Evolutionary conservation across 23 tunicate genomes (phyloP).

Genomic region (Corella eumyota): DNA sequence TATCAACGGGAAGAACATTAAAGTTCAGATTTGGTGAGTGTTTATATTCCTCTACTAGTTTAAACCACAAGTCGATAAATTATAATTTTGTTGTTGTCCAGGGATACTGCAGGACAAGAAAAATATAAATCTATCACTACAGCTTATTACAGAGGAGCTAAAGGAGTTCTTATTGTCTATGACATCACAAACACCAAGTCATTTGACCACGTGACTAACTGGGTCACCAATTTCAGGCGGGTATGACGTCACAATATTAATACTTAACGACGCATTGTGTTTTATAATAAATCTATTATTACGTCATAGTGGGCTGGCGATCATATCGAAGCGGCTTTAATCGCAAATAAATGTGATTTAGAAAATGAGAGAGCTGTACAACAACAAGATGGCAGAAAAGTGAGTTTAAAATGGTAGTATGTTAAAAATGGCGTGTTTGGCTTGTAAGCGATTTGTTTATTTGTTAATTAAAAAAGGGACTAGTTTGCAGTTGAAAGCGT

Average conservation of each 20-base stretch:
- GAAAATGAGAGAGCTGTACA: constrained; percentile 36
- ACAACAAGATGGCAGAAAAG: constrained; percentile 42
- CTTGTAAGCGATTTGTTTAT: no score
- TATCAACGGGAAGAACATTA: constrained; percentile 17
- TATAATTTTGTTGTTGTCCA: neutral
- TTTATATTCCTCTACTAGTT: neutral
- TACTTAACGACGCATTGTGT: neutral
- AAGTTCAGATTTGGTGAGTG: constrained; percentile 79
- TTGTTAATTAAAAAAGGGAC: no score
- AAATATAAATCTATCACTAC: constrained; percentile 60
- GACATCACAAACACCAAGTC: constrained; percentile 48
- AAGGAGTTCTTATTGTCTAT: constrained; percentile 55
- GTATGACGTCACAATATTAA: constrained; percentile 13
- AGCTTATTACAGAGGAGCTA: constrained; percentile 64
- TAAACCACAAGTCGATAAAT: neutral
- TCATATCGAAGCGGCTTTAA: constrained; percentile 20
- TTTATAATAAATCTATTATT: neutral
- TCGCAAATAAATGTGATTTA: constrained; percentile 56
- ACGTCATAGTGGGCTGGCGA: constrained; percentile 41
- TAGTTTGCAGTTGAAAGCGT: no score
- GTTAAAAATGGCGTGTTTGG: neutral
- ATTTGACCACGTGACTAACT: constrained; percentile 28
- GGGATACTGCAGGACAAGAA: constrained; percentile 88
- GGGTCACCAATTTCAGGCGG: constrained; percentile 34
- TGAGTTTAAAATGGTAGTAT: neutral